Conservation (phyloP, 2,888 invertebrate genomes). For the Drosophila koepferae region DNA sequence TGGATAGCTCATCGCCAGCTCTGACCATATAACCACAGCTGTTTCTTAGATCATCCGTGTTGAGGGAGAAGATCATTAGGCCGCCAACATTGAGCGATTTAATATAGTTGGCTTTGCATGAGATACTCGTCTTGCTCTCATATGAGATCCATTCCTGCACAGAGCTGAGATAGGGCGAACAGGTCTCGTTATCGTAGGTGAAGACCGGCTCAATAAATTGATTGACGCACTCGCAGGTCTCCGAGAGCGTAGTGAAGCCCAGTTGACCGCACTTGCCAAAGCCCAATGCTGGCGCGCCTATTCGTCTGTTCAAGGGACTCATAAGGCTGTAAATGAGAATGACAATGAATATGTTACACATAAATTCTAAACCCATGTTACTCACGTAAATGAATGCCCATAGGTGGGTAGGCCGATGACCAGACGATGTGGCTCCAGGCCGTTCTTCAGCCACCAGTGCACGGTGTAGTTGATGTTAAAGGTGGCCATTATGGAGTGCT, state of each 20-base stretch:
- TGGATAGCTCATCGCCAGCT: conserved; percentile 10
- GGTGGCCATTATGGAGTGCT: conserved; percentile 88
- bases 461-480: conserved; percentile 93
- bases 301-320: conserved; percentile 88
- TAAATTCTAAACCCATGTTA: too few relatives aligned
- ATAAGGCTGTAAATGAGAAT: conserved; percentile 86
- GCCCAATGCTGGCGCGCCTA: conserved; percentile 90
- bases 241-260: conserved; percentile 91
- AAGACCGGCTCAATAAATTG: conserved; percentile 86
- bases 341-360: background rate
- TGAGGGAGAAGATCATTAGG: conserved; percentile 93
- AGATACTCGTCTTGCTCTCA: conserved; percentile 90
- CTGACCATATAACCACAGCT: conserved; percentile 84
- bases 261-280: conserved; percentile 88
- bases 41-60: conserved; percentile 90
- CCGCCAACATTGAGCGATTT: conserved; percentile 89
- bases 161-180: conserved; percentile 91
- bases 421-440: conserved; percentile 91
- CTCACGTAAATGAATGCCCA: conserved; percentile 91
- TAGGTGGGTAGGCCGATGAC: conserved; percentile 95
- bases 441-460: conserved; percentile 90
- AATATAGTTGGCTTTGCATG: conserved; percentile 89
- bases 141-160: conserved; percentile 93
- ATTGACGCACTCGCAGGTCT: conserved; percentile 89
- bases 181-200: conserved; percentile 89